These are phyloP conservation scores for Chrysolina oricalcia DNA, from an alignment of 2,888 invertebrate genomes.

Conservation along the genomic window DNA sequence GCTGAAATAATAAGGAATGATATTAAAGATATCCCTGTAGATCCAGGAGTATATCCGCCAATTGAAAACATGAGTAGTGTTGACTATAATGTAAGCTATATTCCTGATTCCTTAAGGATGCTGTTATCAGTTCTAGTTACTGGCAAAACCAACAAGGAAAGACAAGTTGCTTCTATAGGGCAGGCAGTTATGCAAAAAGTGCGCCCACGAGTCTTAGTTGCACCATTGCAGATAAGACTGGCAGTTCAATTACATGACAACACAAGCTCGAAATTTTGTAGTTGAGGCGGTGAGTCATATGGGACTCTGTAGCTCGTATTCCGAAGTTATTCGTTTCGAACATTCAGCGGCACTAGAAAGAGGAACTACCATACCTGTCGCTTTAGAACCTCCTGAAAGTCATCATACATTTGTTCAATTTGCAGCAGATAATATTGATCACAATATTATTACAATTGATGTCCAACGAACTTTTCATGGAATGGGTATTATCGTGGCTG, in stretches of 20 bases:
- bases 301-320: neutral
- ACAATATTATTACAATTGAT: neutral
- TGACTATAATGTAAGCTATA: neutral
- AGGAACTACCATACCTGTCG: neutral
- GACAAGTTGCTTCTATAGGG: neutral
- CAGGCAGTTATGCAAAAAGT: neutral
- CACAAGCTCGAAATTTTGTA: neutral
- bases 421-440: constrained; percentile 7
- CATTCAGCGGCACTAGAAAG: neutral
- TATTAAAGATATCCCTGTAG: neutral
- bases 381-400: neutral
- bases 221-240: neutral
- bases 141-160: neutral
- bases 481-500: constrained; percentile 1
- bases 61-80: too few species aligned
- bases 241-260: neutral
- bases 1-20: neutral
- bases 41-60: too few species aligned
- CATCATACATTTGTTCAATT: neutral
- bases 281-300: neutral
- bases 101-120: neutral
- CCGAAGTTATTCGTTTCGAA: neutral
- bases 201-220: neutral
- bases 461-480: neutral
- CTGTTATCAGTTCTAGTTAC: neutral